Percentiles rank a stretch among this genome's conserved stretches.
These are phyloP conservation scores for Danio tinwini DNA, from an alignment of 2,797 vertebrate genomes.

Conservation along the genomic window DNA sequence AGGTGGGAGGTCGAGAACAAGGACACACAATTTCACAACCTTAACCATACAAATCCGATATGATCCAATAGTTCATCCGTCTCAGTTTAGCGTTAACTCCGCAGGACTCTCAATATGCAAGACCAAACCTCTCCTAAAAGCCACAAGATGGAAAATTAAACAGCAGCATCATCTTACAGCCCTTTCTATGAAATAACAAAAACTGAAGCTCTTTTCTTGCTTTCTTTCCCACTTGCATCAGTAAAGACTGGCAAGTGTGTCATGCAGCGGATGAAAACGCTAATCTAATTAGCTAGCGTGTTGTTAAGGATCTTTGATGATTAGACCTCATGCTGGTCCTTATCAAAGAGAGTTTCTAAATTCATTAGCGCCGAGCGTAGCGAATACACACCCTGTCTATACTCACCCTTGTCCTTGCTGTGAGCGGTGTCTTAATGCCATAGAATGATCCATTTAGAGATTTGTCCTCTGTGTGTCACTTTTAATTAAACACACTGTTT, in stretches of 20 bases:
- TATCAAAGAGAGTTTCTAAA: constrained; percentile 34
- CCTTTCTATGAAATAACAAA: background rate
- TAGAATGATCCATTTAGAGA: constrained; percentile 32
- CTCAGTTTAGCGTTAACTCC: constrained; percentile 14
- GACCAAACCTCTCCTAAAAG: constrained; percentile 6
- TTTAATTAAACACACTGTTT: constrained; percentile 52
- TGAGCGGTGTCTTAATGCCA: constrained; percentile 17
- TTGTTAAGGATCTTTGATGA: constrained; percentile 30
- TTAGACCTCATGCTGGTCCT: constrained; percentile 31
- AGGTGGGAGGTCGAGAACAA: background rate
- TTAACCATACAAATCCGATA: constrained; percentile 14
- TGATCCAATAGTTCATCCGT: background rate
- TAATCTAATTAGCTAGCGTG: constrained; percentile 42
- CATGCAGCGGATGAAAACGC: constrained; percentile 22
- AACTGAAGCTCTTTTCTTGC: background rate
- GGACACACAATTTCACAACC: constrained; percentile 32
- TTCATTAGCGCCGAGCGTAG: constrained; percentile 12
- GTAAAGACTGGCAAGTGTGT: constrained; percentile 13
- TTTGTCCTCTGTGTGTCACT: constrained; percentile 20
- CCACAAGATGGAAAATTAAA: constrained; percentile 16
- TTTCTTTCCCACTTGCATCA: constrained; percentile 13
- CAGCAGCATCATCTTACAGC: constrained; percentile 25
- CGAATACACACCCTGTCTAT: constrained; percentile 1
- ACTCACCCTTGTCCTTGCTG: constrained; percentile 23
- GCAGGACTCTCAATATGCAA: constrained; percentile 4